These are phyloP conservation scores for Drosophila subpulchrella DNA, from an alignment of 1,140 invertebrate species.

Conservation along the genomic window DNA sequence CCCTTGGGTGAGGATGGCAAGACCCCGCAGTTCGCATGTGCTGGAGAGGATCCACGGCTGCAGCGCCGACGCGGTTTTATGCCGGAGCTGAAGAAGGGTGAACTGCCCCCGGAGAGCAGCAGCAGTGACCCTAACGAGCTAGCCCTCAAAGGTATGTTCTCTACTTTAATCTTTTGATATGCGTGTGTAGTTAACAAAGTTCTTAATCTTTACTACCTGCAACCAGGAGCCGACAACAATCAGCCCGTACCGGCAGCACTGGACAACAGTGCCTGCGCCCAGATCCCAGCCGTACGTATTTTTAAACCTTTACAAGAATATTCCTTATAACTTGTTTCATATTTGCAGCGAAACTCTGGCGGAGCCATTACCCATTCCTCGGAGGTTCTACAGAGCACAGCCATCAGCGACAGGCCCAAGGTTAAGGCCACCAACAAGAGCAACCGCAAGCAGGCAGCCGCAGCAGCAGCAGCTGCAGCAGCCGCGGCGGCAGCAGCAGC, in stretches of 20 bases:
- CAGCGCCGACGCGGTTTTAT: slow-evolving; percentile 59
- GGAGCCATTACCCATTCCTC: slow-evolving; percentile 84
- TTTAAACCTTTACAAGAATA: background rate
- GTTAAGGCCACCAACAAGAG: slow-evolving; percentile 92
- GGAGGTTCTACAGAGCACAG: slow-evolving; percentile 87
- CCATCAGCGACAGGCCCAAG: slow-evolving; percentile 92
- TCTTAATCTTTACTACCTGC: background rate
- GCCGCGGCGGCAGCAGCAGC: slow-evolving; percentile 44
- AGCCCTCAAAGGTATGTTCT: slow-evolving; percentile 45
- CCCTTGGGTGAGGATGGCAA: slow-evolving; percentile 79
- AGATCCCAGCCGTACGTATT: slow-evolving; percentile 49
- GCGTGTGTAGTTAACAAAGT: background rate
- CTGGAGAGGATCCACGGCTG: slow-evolving; percentile 58
- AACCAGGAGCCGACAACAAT: slow-evolving; percentile 46
- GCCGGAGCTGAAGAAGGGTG: slow-evolving; percentile 44
- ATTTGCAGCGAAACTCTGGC: slow-evolving; percentile 52
- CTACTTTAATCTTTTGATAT: background rate
- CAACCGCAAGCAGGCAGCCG: slow-evolving; percentile 87
- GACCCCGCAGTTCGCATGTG: slow-evolving; percentile 43
- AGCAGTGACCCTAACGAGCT: slow-evolving; percentile 36
- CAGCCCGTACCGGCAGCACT: slow-evolving; percentile 20
- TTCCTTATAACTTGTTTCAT: background rate
- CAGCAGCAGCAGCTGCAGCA: slow-evolving; percentile 58
- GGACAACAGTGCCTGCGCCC: slow-evolving; percentile 39
- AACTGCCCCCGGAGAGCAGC: slow-evolving; percentile 33